These are phyloP conservation scores for Ctenoplectra terminalis DNA, from an alignment of 1,140 invertebrate species.

Conservation along the genomic window DNA sequence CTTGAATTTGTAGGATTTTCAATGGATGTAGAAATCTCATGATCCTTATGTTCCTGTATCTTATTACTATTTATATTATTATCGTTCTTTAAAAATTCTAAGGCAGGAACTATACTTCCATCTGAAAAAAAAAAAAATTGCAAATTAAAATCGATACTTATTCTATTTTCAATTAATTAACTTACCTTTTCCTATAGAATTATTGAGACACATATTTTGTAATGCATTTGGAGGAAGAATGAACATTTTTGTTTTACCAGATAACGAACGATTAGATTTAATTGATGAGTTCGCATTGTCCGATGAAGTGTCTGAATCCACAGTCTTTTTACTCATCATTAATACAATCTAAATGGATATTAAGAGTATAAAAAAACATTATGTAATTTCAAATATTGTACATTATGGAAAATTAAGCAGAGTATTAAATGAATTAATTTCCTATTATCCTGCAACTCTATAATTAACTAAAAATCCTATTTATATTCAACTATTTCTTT, in stretches of 20 bases:
- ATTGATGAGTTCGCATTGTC: background rate
- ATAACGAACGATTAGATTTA: background rate
- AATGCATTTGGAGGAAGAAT: constrained; percentile 15
- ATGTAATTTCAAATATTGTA: background rate
- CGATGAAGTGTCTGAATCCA: background rate
- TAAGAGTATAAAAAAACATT: background rate
- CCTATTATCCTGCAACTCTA: background rate
- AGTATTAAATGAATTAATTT: background rate
- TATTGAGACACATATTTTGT: constrained; percentile 36
- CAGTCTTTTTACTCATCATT: constrained; percentile 38
- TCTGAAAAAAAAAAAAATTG: background rate
- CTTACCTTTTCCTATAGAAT: constrained; percentile 26
- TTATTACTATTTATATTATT: background rate
- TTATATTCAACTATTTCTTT: background rate
- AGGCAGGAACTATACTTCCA: background rate
- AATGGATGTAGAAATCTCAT: background rate
- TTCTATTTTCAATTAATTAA: background rate
- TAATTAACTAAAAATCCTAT: background rate
- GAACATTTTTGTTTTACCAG: constrained; percentile 7
- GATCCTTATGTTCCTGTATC: background rate
- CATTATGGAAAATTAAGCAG: background rate
- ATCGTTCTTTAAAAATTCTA: background rate
- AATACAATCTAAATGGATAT: constrained; percentile 9
- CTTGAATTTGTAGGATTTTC: background rate
- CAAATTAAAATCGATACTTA: background rate